Conservation (phyloP, 2,797 vertebrate genomes). For the Dromococcyx pavoninus region DNA sequence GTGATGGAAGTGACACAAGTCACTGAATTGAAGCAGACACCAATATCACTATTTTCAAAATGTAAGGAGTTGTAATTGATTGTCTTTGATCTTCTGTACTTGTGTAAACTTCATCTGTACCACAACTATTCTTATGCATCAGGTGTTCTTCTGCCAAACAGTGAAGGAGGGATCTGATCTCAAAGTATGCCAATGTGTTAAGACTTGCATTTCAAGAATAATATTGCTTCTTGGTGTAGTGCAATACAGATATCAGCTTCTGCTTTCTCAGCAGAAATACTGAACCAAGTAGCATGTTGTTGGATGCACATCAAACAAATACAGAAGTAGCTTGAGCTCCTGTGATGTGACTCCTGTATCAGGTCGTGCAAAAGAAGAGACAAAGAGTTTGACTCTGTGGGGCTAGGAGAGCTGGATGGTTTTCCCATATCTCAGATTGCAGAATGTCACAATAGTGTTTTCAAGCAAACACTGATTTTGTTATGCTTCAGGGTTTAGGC, state of each 20-base stretch:
- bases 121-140: neutral
- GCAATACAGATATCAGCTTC: neutral
- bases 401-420: neutral
- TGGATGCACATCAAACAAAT: neutral
- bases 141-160: neutral
- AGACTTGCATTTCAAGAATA: neutral
- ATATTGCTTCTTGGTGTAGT: neutral
- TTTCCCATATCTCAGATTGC: neutral
- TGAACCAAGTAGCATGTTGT: neutral
- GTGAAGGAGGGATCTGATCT: neutral
- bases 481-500: neutral
- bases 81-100: neutral
- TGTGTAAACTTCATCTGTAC: neutral
- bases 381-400: neutral
- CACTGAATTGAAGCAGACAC: neutral
- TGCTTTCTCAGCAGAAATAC: neutral
- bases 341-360: neutral
- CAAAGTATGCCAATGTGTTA: neutral
- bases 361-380: neutral
- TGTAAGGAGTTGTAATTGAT: neutral
- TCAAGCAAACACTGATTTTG: neutral
- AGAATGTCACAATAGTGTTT: neutral
- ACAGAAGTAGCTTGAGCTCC: neutral
- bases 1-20: neutral
- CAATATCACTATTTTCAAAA: accelerated